A percentile compares a stretch with the other conserved stretches of the same genome.
Evolutionary conservation across 1,140 invertebrate genomes (phyloP).

Genomic region (Protaetia brevitarsis): DNA sequence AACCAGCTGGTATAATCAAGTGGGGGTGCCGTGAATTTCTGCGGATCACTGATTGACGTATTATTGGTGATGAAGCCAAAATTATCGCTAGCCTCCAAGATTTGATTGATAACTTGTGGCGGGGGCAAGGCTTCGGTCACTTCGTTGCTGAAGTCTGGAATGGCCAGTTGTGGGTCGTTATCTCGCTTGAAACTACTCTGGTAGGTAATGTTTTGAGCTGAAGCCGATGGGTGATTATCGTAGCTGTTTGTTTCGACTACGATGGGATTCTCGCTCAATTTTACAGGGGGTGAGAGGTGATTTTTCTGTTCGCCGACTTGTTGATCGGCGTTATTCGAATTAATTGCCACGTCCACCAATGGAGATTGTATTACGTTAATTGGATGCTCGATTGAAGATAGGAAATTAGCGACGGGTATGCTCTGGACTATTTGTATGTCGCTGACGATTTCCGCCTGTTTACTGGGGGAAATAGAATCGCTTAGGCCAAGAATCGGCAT

Average conservation of each 20-base stretch:
- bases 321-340: conserved; percentile 31
- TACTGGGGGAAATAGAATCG: background rate
- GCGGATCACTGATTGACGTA: background rate
- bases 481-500: background rate
- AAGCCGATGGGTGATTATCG: conserved; percentile 39
- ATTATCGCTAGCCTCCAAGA: conserved; percentile 1
- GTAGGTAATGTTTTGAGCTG: conserved; percentile 32
- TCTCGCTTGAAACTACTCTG: conserved; percentile 29
- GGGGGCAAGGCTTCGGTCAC: background rate
- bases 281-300: background rate
- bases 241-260: conserved; percentile 36
- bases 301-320: background rate
- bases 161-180: conserved; percentile 18
- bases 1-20: conserved; percentile 36
- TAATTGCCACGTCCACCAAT: conserved; percentile 55
- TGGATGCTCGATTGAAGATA: conserved; percentile 64
- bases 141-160: background rate
- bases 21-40: conserved; percentile 2
- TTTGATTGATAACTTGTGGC: conserved; percentile 23
- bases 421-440: conserved; percentile 57
- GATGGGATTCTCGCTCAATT: conserved; percentile 44
- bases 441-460: conserved; percentile 35
- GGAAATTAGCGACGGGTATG: conserved; percentile 59
- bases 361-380: conserved; percentile 61
- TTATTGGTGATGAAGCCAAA: background rate